Evolutionary conservation across 2,888 invertebrate genomes (phyloP).

Genomic region (Apotomis turbidana): DNA sequence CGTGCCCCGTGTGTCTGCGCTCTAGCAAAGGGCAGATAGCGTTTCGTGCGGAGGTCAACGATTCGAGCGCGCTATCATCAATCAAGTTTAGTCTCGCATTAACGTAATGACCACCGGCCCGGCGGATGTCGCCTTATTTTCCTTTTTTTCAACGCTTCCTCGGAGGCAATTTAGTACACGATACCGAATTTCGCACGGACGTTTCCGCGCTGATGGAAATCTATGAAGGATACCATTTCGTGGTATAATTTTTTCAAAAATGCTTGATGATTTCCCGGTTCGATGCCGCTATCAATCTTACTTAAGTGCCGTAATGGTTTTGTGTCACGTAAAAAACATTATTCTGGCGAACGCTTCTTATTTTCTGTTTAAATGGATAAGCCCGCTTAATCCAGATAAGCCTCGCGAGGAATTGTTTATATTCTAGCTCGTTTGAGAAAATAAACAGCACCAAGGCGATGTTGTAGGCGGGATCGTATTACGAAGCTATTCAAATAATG

Average conservation of each 20-base stretch:
- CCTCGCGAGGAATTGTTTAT: conserved; percentile 57
- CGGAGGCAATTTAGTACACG: conserved; percentile 75
- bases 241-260: conserved; percentile 47
- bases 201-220: conserved; percentile 77
- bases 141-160: conserved; percentile 65
- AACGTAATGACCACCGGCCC: conserved; percentile 81
- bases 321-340: conserved; percentile 55
- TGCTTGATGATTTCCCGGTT: conserved; percentile 56
- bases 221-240: conserved; percentile 71
- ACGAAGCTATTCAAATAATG: conserved; percentile 38
- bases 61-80: conserved; percentile 68
- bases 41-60: conserved; percentile 53
- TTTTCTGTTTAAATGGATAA: conserved; percentile 58
- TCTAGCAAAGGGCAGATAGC: conserved; percentile 39
- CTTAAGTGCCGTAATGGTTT: conserved; percentile 56
- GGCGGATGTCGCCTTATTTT: conserved; percentile 81
- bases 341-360: conserved; percentile 50
- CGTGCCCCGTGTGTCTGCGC: conserved; percentile 5
- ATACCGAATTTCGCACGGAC: conserved; percentile 66
- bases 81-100: conserved; percentile 84
- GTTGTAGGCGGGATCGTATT: conserved; percentile 38
- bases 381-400: conserved; percentile 54
- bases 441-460: conserved; percentile 37
- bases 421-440: conserved; percentile 51
- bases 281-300: conserved; percentile 65